Conservation (phyloP, 2,888 invertebrate species). For the Gryllus longicercus region DNA sequence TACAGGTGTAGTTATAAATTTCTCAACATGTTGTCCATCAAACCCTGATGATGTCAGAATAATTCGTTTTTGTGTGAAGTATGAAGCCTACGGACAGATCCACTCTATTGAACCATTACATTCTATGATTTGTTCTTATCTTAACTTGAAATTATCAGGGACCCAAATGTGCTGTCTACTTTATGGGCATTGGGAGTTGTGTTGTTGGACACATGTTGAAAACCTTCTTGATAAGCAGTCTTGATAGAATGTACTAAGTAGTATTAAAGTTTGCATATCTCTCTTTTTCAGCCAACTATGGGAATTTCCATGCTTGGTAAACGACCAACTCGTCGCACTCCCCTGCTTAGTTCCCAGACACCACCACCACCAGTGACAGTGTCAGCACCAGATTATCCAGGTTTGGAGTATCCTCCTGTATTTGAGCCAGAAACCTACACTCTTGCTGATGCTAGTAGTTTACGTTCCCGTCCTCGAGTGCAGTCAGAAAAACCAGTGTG, state of each 20-base stretch:
- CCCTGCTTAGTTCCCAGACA: conserved; percentile 45
- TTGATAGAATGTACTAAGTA: neutral
- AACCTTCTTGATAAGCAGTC: too few species aligned
- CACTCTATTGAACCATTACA: too few species aligned
- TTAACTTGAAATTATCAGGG: too few species aligned
- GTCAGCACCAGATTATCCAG: conserved; percentile 66
- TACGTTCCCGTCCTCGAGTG: conserved; percentile 33
- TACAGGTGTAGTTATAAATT: too few species aligned
- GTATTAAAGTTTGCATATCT: neutral
- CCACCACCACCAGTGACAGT: conserved; percentile 40
- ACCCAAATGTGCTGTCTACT: too few species aligned
- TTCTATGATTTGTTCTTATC: too few species aligned
- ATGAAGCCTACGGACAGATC: too few species aligned
- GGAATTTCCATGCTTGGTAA: conserved; percentile 46
- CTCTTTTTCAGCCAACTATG: conserved; percentile 44
- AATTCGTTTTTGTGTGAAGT: too few species aligned
- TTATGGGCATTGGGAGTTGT: too few species aligned
- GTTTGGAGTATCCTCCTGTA: conserved; percentile 79
- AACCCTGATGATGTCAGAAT: too few species aligned
- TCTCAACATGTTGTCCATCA: too few species aligned
- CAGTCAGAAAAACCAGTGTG: neutral
- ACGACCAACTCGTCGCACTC: conserved; percentile 39
- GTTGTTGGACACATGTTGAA: too few species aligned
- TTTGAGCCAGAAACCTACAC: conserved; percentile 83
- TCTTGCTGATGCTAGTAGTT: conserved; percentile 55